These are phyloP conservation scores for Pseudomyrmex flavicornis DNA, from an alignment of 1,140 invertebrate species.

Conservation along the genomic window DNA sequence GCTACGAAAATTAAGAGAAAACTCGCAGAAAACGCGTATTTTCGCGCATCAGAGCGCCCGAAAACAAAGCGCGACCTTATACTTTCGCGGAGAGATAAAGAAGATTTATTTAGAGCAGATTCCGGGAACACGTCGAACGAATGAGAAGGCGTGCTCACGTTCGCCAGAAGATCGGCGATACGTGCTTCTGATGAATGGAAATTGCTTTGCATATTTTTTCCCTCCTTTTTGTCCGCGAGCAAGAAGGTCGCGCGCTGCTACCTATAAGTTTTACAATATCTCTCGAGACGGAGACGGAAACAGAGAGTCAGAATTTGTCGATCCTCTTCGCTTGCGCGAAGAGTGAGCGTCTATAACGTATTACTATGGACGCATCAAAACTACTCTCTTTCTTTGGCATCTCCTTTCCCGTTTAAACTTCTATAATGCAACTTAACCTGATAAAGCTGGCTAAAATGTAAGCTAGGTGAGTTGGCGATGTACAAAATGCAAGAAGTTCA, in stretches of 20 bases:
- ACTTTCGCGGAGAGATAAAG: slow-evolving; percentile 63
- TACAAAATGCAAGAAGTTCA: background rate
- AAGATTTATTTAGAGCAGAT: slow-evolving; percentile 69
- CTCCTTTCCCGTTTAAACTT: slow-evolving; percentile 3
- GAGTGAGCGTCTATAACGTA: background rate
- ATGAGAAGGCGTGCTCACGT: slow-evolving; percentile 41
- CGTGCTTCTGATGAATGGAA: slow-evolving; percentile 69
- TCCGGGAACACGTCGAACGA: slow-evolving; percentile 60
- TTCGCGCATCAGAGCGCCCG: too few relatives aligned
- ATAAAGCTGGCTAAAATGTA: background rate
- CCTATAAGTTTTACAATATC: slow-evolving; percentile 40
- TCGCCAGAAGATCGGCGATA: slow-evolving; percentile 49
- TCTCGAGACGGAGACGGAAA: slow-evolving; percentile 26
- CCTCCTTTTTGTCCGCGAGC: background rate
- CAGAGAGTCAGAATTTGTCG: slow-evolving; percentile 47
- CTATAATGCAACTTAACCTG: slow-evolving; percentile 9
- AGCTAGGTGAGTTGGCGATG: background rate
- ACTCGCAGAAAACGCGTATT: too few relatives aligned
- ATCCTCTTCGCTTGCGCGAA: slow-evolving; percentile 3
- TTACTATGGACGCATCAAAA: slow-evolving; percentile 5
- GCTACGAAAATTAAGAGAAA: too few relatives aligned
- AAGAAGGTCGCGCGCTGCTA: background rate
- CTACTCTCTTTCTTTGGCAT: background rate
- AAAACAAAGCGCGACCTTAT: slow-evolving; percentile 46
- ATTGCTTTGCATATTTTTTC: slow-evolving; percentile 72